Evolutionary conservation across 2,888 invertebrate species (phyloP), one percentile per base, ranked within the genome.

Genomic region (Pheosia gnoma): DNA sequence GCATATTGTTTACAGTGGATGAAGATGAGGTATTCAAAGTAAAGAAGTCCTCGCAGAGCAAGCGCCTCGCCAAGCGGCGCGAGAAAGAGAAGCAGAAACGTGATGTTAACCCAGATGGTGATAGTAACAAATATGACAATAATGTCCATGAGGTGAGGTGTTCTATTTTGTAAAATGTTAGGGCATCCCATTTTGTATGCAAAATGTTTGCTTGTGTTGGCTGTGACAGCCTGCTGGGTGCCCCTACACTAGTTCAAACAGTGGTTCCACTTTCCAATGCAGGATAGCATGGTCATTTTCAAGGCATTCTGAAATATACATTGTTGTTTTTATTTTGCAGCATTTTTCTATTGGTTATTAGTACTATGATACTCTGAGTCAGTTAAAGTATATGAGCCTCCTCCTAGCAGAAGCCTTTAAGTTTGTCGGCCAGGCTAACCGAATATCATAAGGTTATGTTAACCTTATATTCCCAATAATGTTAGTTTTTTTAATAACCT

Each of bases 1-100:
- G 45, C 9, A 39, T 47, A 49, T 60, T 49, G 38, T 54, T 81
- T 79, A 43, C 84, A 94, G 87, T 94, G 91, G 97, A 97, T 80
- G 97, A 97, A 75, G 97, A 96, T 39, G 98, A 98, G 91, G 96
- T 97, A 59, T 99, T 99, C 89, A 97, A 98, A 95, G 97, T 99
- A 59, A 98, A 98, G 88, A 99, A 99, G 89, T 98, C 99, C 8
- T 98, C 97, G 8, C 97, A 98, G 82, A 98, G 98, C 89, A 97
- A 98, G 88, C 96, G 97, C 86, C 95, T 98, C 61, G 96, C 97
- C 93, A 96, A 97, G 84, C 96, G 97, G 85, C 92, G 97, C 80
- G 97, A 97, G 82, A 96, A 96, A 86, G 97, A 97, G 84, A 95
- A 81, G 25, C 25, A 25, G 37, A 80, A 81, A 56, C 61, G 60